Conservation (phyloP, 2,797 vertebrate genomes). For the Phylloscopus collybita region DNA sequence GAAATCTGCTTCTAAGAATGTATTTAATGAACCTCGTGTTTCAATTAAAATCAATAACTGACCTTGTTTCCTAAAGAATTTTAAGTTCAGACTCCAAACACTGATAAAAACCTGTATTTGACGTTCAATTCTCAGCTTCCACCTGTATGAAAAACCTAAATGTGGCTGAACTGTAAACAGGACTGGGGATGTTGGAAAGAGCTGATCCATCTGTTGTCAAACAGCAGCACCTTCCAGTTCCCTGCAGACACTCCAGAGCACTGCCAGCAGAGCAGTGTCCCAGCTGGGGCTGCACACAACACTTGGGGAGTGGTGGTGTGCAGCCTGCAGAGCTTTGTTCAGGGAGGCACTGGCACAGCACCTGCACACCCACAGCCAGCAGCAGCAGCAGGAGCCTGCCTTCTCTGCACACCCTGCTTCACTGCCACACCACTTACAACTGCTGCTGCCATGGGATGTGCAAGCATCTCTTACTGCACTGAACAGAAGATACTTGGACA, state of each 20-base stretch:
- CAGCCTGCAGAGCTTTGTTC: not conserved
- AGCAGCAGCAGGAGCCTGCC: rapidly evolving
- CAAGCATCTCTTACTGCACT: not conserved
- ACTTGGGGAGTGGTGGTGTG: rapidly evolving
- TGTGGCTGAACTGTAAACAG: not conserved
- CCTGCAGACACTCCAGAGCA: rapidly evolving
- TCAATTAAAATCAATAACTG: not conserved
- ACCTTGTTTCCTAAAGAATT: not conserved
- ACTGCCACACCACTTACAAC: not conserved
- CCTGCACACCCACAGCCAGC: not conserved
- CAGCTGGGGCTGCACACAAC: not conserved
- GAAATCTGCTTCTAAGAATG: not conserved
- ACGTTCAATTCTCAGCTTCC: not conserved
- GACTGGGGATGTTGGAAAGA: not conserved
- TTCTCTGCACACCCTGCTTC: too few relatives aligned
- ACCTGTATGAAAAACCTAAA: not conserved
- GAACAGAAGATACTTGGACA: not conserved
- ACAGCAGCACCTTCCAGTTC: rapidly evolving
- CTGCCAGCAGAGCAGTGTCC: not conserved
- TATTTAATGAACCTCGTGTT: not conserved
- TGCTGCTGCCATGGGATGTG: not conserved
- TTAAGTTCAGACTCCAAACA: not conserved
- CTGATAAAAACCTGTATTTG: not conserved
- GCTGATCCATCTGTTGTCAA: not conserved
- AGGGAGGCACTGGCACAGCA: not conserved